Evolutionary conservation across 2,888 invertebrate species (phyloP), one percentile per base, ranked within the genome.

Genomic region (Temnothorax rugatulus): DNA sequence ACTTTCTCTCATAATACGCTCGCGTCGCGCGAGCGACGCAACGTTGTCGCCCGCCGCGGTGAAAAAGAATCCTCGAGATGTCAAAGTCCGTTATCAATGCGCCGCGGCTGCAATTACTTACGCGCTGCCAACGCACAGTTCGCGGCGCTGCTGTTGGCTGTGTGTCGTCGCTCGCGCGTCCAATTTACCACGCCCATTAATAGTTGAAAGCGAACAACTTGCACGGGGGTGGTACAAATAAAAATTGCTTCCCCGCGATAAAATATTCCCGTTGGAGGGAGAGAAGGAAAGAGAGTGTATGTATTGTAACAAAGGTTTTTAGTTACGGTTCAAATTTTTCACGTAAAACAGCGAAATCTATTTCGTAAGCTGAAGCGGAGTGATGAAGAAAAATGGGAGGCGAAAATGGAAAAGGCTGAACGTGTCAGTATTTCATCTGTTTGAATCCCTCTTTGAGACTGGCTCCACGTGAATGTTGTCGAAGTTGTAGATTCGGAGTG

Each of bases 1-100:
- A 84, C 88, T 88, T 83, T 88, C 25, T 18, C 25, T 25, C 18
- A 38, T 76, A 76, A 76, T 76, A 64, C 50, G 63, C 79, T 54
- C 63, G 63, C 66, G 50, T 59, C 25, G 47, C 47, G 41, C 38
- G 66, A 57, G 44, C 59, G 38, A 29, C 3, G 59, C 63, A 57
- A 71, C 21, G 79, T 64, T 69, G 54, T 77, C 41, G 52, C 25
- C 41, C 2, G 18, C 34, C 2, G 18, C 34, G 18, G 15, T 79
- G 57, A 47, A 71, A 79, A 81, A 73, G 59, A 71, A 71, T 79
- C 41, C 41, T 44, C 34, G 73, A 59, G 38, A 71, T 81, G 73
- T 81, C 79, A 71, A 47, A 59, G 73, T 47, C 57, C 47, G 52
- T 71, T 71, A 81, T 81, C 79, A 71, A 71, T 73, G 66, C 57